phyloP scores from a whole-genome alignment of 2,797 vertebrate genomes.

The Peromyscus aztecus region DNA sequence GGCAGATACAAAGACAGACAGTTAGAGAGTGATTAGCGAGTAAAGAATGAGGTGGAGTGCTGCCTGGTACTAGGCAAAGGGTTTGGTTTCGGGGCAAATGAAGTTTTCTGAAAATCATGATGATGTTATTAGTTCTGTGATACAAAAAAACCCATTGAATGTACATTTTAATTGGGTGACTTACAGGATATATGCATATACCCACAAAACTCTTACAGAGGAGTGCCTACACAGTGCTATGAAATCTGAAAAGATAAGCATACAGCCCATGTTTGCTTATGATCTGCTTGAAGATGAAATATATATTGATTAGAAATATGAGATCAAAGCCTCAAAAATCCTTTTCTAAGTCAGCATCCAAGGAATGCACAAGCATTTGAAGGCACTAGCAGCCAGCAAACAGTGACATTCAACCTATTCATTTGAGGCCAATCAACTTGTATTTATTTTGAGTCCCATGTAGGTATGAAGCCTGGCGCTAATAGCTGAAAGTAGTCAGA shows the following conservation, averaged over 20 bases:
- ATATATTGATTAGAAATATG: neutral
- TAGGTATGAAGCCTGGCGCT: neutral
- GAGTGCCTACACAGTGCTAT: neutral
- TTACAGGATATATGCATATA: neutral
- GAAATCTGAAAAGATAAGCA: neutral
- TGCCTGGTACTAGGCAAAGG: neutral
- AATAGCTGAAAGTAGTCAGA: constrained; percentile 47
- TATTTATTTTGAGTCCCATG: constrained; percentile 45
- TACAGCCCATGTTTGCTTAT: neutral
- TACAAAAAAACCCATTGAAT: neutral
- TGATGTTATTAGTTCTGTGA: neutral
- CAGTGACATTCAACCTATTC: neutral
- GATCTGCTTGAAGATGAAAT: neutral
- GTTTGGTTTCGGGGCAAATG: neutral
- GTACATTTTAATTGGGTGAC: neutral
- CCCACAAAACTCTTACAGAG: neutral
- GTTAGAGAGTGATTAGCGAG: neutral
- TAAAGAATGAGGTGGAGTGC: accelerated
- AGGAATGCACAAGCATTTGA: neutral
- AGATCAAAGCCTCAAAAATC: neutral
- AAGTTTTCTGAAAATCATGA: constrained; percentile 23
- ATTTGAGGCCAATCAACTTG: constrained; percentile 27
- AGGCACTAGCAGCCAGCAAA: neutral
- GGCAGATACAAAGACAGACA: neutral
- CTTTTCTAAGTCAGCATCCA: neutral